phyloP scores from a whole-genome alignment of 2,797 vertebrate genomes.

The Crenichthys baileyi region DNA sequence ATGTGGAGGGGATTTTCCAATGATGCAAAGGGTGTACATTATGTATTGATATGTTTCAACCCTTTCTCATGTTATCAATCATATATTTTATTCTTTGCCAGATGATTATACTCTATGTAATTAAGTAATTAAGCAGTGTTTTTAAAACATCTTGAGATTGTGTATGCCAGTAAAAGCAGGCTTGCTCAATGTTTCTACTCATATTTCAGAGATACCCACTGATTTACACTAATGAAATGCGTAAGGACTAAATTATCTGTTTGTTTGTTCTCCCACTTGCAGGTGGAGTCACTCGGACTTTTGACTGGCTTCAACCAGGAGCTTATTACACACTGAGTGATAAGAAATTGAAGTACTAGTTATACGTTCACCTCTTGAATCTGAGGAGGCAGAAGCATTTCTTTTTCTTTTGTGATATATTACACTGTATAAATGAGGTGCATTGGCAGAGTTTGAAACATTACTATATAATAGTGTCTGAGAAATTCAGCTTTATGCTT shows the following conservation, averaged over 20 bases:
- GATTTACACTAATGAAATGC: background rate
- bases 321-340: background rate
- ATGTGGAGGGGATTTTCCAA: conserved; percentile 48
- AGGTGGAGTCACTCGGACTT: background rate
- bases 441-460: background rate
- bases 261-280: background rate
- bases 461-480: background rate
- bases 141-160: background rate
- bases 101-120: background rate
- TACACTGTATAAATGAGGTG: background rate
- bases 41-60: conserved; percentile 2
- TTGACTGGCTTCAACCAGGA: background rate
- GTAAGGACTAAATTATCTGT: too few relatives aligned
- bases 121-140: background rate
- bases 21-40: conserved; percentile 28
- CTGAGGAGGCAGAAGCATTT: background rate
- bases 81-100: background rate
- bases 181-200: background rate
- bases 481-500: background rate
- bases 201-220: background rate
- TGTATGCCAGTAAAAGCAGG: background rate
- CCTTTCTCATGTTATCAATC: conserved; percentile 3
- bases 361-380: background rate
- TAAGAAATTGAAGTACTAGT: background rate
- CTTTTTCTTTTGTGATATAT: background rate